Percentiles rank a stretch among this genome's conserved stretches.
phyloP scores from a whole-genome alignment of 1,140 invertebrate genomes.

The Trialeurodes vaporariorum region DNA sequence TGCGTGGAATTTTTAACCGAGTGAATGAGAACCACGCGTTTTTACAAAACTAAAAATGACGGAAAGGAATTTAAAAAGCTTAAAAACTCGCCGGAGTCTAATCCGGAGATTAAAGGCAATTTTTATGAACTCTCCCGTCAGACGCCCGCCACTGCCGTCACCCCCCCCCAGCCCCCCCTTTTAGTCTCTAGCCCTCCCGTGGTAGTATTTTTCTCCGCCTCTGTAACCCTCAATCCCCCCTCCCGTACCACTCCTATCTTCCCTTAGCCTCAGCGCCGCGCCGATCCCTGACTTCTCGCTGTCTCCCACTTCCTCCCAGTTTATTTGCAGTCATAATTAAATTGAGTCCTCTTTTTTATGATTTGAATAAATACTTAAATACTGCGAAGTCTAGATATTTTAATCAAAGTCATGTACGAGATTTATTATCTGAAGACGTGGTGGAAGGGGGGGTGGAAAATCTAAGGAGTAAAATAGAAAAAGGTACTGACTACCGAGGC shows the following conservation, averaged over 20 bases:
- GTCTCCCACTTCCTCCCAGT: background rate
- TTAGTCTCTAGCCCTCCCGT: no score
- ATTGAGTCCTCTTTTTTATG: background rate
- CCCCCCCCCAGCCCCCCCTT: background rate
- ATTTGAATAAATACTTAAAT: background rate
- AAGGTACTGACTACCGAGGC: no score
- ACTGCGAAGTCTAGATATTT: no score
- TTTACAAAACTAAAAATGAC: background rate
- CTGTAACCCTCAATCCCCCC: background rate
- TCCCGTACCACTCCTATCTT: constrained; percentile 15
- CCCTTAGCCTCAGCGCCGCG: constrained; percentile 1
- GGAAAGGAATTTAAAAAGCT: background rate
- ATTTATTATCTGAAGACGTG: no score
- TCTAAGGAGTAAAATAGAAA: no score
- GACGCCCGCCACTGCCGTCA: constrained; percentile 8
- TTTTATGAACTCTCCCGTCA: constrained; percentile 8
- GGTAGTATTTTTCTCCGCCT: background rate
- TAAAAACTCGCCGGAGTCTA: background rate
- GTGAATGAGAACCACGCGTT: background rate
- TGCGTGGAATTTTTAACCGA: background rate
- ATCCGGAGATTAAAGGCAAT: constrained; percentile 1
- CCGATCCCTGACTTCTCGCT: constrained; percentile 10
- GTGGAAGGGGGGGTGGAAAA: no score
- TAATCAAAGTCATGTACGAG: no score
- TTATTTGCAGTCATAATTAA: background rate